Conservation (phyloP, 2,113 vertebrate species). For the Beaufortia kweichowensis region DNA sequence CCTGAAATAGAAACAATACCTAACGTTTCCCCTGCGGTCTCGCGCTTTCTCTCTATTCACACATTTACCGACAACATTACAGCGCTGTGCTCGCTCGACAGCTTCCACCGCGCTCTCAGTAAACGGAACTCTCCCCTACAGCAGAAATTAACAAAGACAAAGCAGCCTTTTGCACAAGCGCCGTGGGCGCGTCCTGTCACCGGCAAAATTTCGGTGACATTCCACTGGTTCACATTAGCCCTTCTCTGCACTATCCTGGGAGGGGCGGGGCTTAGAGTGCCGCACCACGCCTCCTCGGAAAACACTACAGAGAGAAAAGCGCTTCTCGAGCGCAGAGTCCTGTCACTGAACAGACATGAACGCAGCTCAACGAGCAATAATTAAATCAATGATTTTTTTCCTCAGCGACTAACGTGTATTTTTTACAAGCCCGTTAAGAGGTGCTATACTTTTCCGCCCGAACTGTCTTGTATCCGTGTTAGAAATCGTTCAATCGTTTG, state of each 20-base stretch:
- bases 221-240: not conserved
- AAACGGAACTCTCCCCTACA: not conserved
- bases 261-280: constrained; percentile 41
- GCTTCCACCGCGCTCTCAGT: not conserved
- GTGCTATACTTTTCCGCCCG: not conserved
- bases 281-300: constrained; percentile 53
- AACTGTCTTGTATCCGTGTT: constrained; percentile 8
- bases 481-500: constrained; percentile 45
- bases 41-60: not conserved
- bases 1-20: not conserved
- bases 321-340: constrained; percentile 58
- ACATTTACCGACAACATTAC: not conserved
- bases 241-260: constrained; percentile 53
- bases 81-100: not conserved
- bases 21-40: not conserved
- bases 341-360: constrained; percentile 69
- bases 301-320: constrained; percentile 52
- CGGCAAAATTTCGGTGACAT: constrained; percentile 28
- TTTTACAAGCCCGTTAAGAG: not conserved
- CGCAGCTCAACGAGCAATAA: constrained; percentile 53
- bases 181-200: not conserved
- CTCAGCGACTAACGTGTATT: constrained; percentile 44
- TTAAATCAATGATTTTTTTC: constrained; percentile 47
- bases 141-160: constrained; percentile 41
- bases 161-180: not conserved